Conservation (phyloP, 2,113 vertebrate species). For the Microcebus griseorufus region DNA sequence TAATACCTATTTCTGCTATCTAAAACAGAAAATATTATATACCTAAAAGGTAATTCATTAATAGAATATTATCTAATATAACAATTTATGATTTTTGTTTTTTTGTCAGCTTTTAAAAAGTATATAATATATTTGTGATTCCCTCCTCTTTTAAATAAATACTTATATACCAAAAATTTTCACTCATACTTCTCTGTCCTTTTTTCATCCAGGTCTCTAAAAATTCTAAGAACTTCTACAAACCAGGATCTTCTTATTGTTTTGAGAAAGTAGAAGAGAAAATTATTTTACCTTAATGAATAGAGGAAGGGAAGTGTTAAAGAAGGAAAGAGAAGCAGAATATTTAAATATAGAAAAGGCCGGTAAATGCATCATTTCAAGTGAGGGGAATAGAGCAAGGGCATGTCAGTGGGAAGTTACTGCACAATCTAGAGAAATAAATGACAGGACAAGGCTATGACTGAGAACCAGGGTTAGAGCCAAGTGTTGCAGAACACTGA, state of each 20-base stretch:
- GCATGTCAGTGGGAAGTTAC: rapidly evolving
- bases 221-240: not conserved
- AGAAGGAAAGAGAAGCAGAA: not conserved
- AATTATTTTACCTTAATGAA: not conserved
- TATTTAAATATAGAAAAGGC: not conserved
- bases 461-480: not conserved
- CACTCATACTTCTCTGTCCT: not conserved
- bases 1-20: not conserved
- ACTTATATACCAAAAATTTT: not conserved
- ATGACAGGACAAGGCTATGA: not conserved
- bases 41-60: not conserved
- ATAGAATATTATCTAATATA: not conserved
- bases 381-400: not conserved
- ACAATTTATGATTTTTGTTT: not conserved
- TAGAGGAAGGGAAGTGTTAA: not conserved
- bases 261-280: not conserved
- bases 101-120: not conserved
- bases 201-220: not conserved
- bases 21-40: not conserved
- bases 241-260: not conserved
- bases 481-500: not conserved
- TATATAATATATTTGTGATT: not conserved
- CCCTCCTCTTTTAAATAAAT: not conserved
- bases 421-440: not conserved
- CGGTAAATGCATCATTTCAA: not conserved